These are phyloP conservation scores for Microtus ochrogaster DNA, from an alignment of 2,113 vertebrate species.

Conservation along the genomic window DNA sequence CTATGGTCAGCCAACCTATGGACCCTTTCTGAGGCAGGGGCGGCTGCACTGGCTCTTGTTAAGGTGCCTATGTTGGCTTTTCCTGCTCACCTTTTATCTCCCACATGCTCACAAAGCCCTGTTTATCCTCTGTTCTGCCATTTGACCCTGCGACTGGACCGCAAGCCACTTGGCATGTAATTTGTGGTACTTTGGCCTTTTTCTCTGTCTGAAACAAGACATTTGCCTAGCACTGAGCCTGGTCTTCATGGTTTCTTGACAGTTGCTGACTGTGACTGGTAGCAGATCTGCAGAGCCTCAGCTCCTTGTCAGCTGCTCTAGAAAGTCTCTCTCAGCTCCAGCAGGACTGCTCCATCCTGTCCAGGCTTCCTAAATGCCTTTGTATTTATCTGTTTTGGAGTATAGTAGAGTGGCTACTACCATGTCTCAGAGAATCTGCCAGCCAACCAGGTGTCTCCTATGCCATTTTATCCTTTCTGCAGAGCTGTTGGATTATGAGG, in stretches of 20 bases:
- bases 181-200: conserved; percentile 7
- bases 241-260: background rate
- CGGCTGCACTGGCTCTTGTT: background rate
- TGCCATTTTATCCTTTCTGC: background rate
- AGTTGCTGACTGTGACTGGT: background rate
- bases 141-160: background rate
- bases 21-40: background rate
- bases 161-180: conserved; percentile 5
- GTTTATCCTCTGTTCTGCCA: background rate
- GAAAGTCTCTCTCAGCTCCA: background rate
- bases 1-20: background rate
- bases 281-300: background rate
- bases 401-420: background rate
- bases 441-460: background rate
- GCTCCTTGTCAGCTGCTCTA: background rate
- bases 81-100: conserved; percentile 9
- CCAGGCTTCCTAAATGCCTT: background rate
- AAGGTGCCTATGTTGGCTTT: background rate
- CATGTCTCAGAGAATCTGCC: background rate
- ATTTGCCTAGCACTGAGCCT: background rate
- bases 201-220: conserved; percentile 29
- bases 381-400: background rate
- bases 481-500: background rate
- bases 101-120: background rate
- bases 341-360: background rate